A percentile compares a stretch with the other conserved stretches of the same genome.
These are phyloP conservation scores for Scomber scombrus DNA, from an alignment of 2,113 vertebrate species.

Conservation along the genomic window DNA sequence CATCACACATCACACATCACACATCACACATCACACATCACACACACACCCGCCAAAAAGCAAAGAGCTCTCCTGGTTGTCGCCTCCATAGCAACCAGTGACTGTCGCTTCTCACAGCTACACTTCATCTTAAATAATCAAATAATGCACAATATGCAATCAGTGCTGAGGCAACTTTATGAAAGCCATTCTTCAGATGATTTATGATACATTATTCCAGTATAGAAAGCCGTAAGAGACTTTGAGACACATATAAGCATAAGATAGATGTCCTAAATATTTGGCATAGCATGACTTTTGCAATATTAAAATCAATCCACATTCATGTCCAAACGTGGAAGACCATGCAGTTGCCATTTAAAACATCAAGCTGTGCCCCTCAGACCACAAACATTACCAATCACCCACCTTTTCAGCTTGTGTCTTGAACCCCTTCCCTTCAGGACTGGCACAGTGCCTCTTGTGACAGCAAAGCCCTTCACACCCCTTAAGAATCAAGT, in stretches of 20 bases:
- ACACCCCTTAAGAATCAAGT: slow-evolving; percentile 21
- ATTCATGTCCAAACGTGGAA: neutral
- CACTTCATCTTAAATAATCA: neutral
- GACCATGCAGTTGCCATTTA: neutral
- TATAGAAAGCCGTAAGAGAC: neutral
- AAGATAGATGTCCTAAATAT: neutral
- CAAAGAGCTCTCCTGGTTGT: neutral
- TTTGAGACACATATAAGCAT: neutral
- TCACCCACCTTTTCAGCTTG: slow-evolving; percentile 68
- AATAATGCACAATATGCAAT: neutral
- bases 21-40: neutral
- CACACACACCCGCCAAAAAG: slow-evolving; percentile 1
- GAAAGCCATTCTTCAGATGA: neutral
- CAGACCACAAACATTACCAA: neutral
- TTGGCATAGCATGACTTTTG: neutral
- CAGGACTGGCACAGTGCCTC: slow-evolving; percentile 17
- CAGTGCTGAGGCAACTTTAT: neutral
- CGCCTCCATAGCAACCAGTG: neutral
- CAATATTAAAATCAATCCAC: neutral
- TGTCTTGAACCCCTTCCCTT: slow-evolving; percentile 21
- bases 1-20: neutral
- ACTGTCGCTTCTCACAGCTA: neutral
- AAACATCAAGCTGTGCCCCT: neutral
- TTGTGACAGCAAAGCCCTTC: slow-evolving; percentile 40
- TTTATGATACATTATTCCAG: too few relatives aligned